These are phyloP conservation scores for Hirtodrosophila duncani DNA, from an alignment of 2,888 invertebrate genomes.

Conservation along the genomic window DNA sequence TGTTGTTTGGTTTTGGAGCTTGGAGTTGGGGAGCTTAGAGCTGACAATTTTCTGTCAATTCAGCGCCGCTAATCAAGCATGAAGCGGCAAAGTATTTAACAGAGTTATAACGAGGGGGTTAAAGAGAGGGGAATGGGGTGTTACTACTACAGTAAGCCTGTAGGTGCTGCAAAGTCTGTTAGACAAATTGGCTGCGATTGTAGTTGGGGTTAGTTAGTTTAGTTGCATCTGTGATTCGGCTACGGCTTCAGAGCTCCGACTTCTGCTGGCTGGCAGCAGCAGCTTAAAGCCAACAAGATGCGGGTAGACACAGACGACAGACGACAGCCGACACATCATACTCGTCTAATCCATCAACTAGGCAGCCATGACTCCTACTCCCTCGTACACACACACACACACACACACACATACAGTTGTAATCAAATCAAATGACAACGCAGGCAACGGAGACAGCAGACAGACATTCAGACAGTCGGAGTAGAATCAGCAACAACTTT, in stretches of 20 bases:
- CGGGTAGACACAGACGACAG: conserved; percentile 28
- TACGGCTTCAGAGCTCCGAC: neutral
- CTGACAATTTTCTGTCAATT: conserved; percentile 68
- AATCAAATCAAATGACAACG: conserved; percentile 66
- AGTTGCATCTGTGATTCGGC: neutral
- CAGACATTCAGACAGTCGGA: conserved; percentile 19
- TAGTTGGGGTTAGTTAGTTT: conserved; percentile 7
- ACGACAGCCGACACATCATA: conserved; percentile 38
- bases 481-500: conserved; percentile 26
- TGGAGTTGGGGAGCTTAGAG: conserved; percentile 11
- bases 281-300: conserved; percentile 48
- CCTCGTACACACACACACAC: too few species aligned
- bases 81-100: conserved; percentile 49
- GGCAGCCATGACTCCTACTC: conserved; percentile 46
- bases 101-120: too few species aligned
- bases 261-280: neutral
- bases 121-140: too few species aligned
- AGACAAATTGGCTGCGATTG: conserved; percentile 63
- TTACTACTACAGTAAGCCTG: neutral
- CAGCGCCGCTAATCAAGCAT: conserved; percentile 67
- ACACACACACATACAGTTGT: too few species aligned
- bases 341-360: conserved; percentile 63
- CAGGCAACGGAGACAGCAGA: conserved; percentile 36
- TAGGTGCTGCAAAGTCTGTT: conserved; percentile 2
- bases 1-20: neutral